Conservation (phyloP, 1,140 invertebrate genomes). For the Drosophila yakuba region DNA sequence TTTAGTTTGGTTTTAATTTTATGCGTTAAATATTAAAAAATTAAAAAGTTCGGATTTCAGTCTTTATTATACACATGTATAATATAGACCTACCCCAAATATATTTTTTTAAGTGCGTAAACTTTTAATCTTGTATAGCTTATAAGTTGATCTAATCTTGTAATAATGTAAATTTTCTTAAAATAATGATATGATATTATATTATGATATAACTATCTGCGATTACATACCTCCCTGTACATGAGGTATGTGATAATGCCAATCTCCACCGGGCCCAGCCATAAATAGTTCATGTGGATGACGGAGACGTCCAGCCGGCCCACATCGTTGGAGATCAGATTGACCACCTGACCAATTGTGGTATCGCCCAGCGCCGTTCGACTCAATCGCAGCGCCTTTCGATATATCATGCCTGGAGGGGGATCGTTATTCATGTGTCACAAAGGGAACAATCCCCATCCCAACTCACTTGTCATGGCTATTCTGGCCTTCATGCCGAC, state of each 20-base stretch:
- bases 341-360: constrained; percentile 95
- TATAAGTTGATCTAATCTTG: too few species aligned
- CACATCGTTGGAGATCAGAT: constrained; percentile 96
- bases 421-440: constrained; percentile 44
- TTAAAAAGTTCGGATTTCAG: not conserved
- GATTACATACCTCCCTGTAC: constrained; percentile 86
- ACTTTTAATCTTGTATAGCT: not conserved
- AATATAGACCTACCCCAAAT: not conserved
- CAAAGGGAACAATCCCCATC: constrained; percentile 7
- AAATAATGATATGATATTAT: too few species aligned
- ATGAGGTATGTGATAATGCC: constrained; percentile 91
- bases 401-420: constrained; percentile 91
- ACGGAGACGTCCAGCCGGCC: constrained; percentile 89
- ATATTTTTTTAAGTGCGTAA: not conserved
- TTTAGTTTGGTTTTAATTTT: too few species aligned
- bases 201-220: not conserved
- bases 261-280: constrained; percentile 93
- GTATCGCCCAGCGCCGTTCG: constrained; percentile 90
- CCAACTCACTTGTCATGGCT: constrained; percentile 85
- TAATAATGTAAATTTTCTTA: too few species aligned
- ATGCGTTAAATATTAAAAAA: too few species aligned
- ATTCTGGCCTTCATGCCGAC: constrained; percentile 92
- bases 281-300: constrained; percentile 90
- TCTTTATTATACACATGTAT: not conserved
- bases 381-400: constrained; percentile 90